Conservation (phyloP, 2,797 vertebrate genomes). For the Poeciliopsis infans region DNA sequence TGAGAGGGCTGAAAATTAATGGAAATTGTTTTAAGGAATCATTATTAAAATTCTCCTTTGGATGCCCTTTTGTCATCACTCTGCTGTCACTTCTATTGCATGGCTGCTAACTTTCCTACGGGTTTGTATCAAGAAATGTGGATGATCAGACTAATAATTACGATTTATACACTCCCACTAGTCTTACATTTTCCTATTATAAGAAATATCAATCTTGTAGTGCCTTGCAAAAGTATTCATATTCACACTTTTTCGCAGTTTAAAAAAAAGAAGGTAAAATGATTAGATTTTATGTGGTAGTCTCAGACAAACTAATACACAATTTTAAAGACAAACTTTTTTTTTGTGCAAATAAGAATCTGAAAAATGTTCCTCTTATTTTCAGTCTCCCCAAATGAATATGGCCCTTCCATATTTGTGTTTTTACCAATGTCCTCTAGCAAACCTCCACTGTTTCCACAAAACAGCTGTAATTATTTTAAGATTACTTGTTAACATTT, state of each 20-base stretch:
- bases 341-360: neutral
- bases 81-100: slow-evolving; percentile 70
- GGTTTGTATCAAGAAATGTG: slow-evolving; percentile 60
- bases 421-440: neutral
- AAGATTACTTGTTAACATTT: neutral
- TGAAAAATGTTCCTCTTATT: neutral
- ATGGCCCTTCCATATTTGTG: neutral
- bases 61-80: slow-evolving; percentile 83
- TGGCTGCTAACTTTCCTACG: slow-evolving; percentile 74
- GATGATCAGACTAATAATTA: slow-evolving; percentile 76
- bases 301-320: neutral
- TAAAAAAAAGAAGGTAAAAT: neutral
- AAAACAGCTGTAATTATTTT: neutral
- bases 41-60: slow-evolving; percentile 87
- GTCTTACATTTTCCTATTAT: slow-evolving; percentile 56
- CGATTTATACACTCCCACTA: slow-evolving; percentile 47
- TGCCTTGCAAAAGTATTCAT: neutral
- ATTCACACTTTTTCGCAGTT: neutral
- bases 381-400: neutral
- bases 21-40: slow-evolving; percentile 87
- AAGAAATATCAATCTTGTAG: slow-evolving; percentile 24
- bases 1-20: slow-evolving; percentile 84
- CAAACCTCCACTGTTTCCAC: neutral
- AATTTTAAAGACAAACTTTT: neutral
- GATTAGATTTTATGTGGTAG: neutral